Conservation (phyloP, 1,140 invertebrate species). For the Papilio dardanus region DNA sequence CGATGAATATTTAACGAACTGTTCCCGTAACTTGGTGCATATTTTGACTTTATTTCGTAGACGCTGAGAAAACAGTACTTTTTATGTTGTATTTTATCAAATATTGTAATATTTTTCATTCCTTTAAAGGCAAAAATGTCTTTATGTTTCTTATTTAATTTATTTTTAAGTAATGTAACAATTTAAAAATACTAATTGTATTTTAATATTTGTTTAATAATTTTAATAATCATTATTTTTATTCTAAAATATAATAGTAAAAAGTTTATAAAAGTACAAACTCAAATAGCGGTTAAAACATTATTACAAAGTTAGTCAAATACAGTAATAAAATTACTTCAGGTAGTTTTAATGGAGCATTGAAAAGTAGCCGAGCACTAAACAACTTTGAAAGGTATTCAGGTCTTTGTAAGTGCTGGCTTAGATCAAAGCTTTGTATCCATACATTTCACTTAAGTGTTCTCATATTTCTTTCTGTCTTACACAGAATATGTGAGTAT, state of each 20-base stretch:
- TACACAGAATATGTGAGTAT: neutral
- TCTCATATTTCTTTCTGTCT: neutral
- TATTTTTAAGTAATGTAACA: too few relatives aligned
- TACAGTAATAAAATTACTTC: neutral
- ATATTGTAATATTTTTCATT: neutral
- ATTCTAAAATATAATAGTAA: too few relatives aligned
- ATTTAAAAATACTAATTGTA: too few relatives aligned
- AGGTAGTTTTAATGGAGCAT: neutral
- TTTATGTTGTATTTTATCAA: neutral
- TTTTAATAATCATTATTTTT: too few relatives aligned
- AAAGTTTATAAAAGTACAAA: neutral
- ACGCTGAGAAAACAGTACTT: constrained; percentile 9
- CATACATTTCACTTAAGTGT: neutral
- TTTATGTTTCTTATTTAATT: too few relatives aligned
- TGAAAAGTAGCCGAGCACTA: neutral
- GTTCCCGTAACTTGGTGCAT: constrained; percentile 21
- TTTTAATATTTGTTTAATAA: too few relatives aligned
- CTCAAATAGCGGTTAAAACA: neutral
- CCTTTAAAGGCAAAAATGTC: too few relatives aligned
- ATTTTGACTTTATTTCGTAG: constrained; percentile 24
- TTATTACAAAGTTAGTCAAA: neutral
- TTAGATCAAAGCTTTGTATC: constrained; percentile 27
- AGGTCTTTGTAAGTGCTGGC: constrained; percentile 6
- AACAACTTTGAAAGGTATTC: constrained; percentile 11
- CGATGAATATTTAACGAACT: constrained; percentile 27